Conservation (phyloP, 2,113 vertebrate species). For the Brachionichthys hirsutus region DNA sequence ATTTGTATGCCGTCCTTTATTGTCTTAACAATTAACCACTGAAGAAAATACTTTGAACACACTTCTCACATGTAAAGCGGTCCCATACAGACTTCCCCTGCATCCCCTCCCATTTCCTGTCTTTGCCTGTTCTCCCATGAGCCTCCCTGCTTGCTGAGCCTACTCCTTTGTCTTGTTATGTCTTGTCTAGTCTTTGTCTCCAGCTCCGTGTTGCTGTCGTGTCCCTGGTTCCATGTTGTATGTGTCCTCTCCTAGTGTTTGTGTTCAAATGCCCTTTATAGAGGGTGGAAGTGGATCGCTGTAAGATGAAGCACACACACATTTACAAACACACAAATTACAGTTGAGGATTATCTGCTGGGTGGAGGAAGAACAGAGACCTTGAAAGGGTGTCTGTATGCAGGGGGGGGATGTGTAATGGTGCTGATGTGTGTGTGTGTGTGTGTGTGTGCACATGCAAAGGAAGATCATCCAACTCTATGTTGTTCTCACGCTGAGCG, state of each 20-base stretch:
- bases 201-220: slow-evolving; percentile 26
- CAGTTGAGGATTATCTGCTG: slow-evolving; percentile 29
- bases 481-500: slow-evolving; percentile 19
- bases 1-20: not conserved
- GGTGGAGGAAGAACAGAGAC: slow-evolving; percentile 37
- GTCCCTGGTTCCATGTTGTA: slow-evolving; percentile 41
- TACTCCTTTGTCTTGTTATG: slow-evolving; percentile 48
- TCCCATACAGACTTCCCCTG: slow-evolving; percentile 5
- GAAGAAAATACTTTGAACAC: not conserved
- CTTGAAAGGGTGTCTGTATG: slow-evolving; percentile 28
- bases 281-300: slow-evolving; percentile 27
- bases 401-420: slow-evolving; percentile 9
- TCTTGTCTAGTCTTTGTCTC: slow-evolving; percentile 52
- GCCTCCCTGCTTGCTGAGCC: slow-evolving; percentile 48
- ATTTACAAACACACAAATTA: slow-evolving; percentile 15
- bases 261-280: slow-evolving; percentile 44
- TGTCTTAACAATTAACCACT: not conserved
- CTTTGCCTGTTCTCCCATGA: slow-evolving; percentile 44
- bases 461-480: slow-evolving; percentile 9
- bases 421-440: not conserved
- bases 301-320: slow-evolving; percentile 17
- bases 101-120: slow-evolving; percentile 39
- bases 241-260: slow-evolving; percentile 49
- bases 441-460: slow-evolving; percentile 1
- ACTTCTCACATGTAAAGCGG: slow-evolving; percentile 19